A percentile compares a stretch with the other conserved stretches of the same genome.
These are phyloP conservation scores for Drosophila tanythrix DNA, from an alignment of 2,888 invertebrate genomes.

Conservation along the genomic window DNA sequence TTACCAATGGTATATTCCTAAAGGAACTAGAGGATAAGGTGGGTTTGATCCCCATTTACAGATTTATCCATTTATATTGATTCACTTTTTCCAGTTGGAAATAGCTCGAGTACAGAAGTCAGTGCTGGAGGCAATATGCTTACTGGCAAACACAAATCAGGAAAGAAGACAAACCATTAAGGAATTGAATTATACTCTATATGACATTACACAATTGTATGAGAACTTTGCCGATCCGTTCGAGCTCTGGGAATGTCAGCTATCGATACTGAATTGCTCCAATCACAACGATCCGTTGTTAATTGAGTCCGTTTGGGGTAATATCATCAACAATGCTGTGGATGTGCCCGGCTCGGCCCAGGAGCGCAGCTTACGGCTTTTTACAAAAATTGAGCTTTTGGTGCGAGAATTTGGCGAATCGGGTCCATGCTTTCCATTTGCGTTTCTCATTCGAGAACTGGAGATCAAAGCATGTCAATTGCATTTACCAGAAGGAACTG, in stretches of 20 bases:
- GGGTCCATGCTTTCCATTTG: conserved; percentile 95
- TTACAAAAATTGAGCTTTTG: conserved; percentile 91
- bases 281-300: conserved; percentile 95
- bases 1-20: conserved; percentile 91
- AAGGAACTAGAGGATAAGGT: conserved; percentile 96
- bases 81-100: conserved; percentile 86
- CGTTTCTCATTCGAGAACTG: conserved; percentile 91
- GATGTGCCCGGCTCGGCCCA: conserved; percentile 84
- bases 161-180: conserved; percentile 88
- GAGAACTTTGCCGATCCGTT: conserved; percentile 96
- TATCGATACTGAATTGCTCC: conserved; percentile 97
- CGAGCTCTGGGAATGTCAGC: conserved; percentile 95
- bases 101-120: conserved; percentile 93
- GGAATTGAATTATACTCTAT: conserved; percentile 91
- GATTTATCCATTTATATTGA: not conserved
- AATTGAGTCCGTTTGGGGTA: conserved; percentile 96
- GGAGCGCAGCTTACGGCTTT: conserved; percentile 89
- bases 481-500: conserved; percentile 89
- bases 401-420: conserved; percentile 92
- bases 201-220: conserved; percentile 95
- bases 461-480: conserved; percentile 92
- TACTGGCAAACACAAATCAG: conserved; percentile 85
- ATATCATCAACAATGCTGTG: conserved; percentile 87
- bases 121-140: conserved; percentile 88
- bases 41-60: not conserved